These are phyloP conservation scores for Pocillopora verrucosa DNA, from an alignment of 64 coral and sea anemone species.

Conservation along the genomic window DNA sequence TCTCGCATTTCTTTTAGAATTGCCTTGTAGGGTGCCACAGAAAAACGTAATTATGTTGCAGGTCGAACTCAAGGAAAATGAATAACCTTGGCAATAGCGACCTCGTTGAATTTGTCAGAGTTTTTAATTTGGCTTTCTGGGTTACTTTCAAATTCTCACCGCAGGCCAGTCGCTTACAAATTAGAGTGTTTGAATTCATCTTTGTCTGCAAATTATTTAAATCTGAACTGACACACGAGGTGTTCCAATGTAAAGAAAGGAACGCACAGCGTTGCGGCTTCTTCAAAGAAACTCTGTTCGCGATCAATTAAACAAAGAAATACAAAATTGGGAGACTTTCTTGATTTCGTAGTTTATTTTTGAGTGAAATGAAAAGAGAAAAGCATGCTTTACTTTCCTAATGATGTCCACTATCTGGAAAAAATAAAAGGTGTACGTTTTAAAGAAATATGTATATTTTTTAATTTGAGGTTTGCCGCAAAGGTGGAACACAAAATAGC, in stretches of 20 bases:
- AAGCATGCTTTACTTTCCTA: background rate
- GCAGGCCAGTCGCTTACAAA: conserved; percentile 31
- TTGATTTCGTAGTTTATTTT: background rate
- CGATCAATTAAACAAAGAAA: conserved; percentile 32
- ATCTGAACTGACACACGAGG: conserved; percentile 30
- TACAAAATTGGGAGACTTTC: background rate
- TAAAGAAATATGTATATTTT: background rate
- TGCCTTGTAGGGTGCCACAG: conserved; percentile 25
- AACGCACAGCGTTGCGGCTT: conserved; percentile 12
- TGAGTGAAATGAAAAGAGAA: background rate
- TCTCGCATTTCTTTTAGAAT: background rate
- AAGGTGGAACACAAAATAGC: background rate
- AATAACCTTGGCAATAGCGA: conserved; percentile 40
- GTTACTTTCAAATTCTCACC: conserved; percentile 35
- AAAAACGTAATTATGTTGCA: conserved; percentile 14
- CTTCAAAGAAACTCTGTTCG: conserved; percentile 4
- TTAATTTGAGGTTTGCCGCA: conserved; percentile 34
- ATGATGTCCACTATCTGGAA: background rate
- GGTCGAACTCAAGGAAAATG: conserved; percentile 1
- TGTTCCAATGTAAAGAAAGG: background rate
- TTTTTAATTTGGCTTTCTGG: conserved; percentile 36
- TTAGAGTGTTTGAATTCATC: conserved; percentile 27
- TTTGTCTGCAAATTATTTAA: conserved; percentile 54
- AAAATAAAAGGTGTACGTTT: background rate
- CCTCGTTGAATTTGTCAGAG: background rate